Base-by-base conservation (phyloP, 2,113 vertebrate species). In the Plectropomus leopardus region DNA sequence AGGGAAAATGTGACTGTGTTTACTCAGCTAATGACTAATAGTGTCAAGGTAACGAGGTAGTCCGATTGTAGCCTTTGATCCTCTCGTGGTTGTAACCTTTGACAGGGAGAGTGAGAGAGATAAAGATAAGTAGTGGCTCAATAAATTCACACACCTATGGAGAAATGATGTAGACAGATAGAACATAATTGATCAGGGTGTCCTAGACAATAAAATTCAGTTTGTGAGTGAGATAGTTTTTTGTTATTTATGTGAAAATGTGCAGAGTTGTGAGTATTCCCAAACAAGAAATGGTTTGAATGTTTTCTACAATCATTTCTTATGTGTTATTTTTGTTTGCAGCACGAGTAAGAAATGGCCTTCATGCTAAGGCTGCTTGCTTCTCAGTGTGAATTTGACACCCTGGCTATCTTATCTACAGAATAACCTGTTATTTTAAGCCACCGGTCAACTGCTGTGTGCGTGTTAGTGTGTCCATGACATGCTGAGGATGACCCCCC, bases 1-100 rank as follows among this genome's bases (percentile, higher is more conserved):
- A 17, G n/a, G 81, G 80, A 80, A 83, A 82, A 78, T 66, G 76
- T 80, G 80, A 88, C 75, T 55, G 69, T 85, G 88, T 92, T 90
- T 87, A 80, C 83, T 78, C 76, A 87, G 86, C 76, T 90, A 84
- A 89, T 90, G 83, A 89, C 83, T 87, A 85, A 85, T 91, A 78
- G 86, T 90, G 86, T 88, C 87, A 88, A 88, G 84, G 85, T 89
- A 91, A 90, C 81, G 47, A 82, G 72, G 55, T 66, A 76, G 82
- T 67, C 71, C 59, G 61, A 86, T 91, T 82, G 82, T 79, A 78
- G 72, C 72, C 71, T 83, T 65, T 87, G 76, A 86, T 86, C 78
- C 59, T 36, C 68, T 70, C n/a, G 30, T 57, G 51, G 78, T 82
- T 50, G 50, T 85, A 71, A 81, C 82, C 87, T 86, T 83, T 92